phyloP scores from a whole-genome alignment of 1,140 invertebrate genomes.

The Zaprionus gabonicus region DNA sequence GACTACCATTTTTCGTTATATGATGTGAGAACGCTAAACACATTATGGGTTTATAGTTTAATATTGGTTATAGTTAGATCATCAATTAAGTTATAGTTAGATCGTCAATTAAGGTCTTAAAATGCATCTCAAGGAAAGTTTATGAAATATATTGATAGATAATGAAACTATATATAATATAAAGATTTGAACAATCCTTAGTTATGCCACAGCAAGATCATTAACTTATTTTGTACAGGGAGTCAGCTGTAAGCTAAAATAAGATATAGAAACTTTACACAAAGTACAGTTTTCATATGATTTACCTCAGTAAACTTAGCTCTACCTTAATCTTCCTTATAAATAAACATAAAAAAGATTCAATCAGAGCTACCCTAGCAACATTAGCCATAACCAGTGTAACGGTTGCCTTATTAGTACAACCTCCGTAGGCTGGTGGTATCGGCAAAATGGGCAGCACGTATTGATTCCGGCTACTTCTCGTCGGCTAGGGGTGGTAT shows the following conservation, averaged over 20 bases:
- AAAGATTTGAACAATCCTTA: neutral
- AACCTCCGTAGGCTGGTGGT: no score
- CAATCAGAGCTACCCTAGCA: neutral
- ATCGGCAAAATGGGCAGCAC: no score
- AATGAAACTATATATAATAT: neutral
- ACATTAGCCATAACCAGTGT: neutral
- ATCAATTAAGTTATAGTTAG: neutral
- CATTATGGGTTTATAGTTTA: neutral
- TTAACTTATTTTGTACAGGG: neutral
- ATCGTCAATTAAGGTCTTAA: neutral
- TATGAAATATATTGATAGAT: neutral
- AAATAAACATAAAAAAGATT: neutral
- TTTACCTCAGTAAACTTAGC: no score
- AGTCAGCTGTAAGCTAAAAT: no score
- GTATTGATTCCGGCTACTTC: no score
- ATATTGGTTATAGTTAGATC: neutral
- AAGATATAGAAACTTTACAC: neutral
- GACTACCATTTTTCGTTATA: no score
- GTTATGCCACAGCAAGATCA: neutral
- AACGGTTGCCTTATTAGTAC: no score
- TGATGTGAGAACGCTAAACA: neutral
- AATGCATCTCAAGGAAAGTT: neutral
- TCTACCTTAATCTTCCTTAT: neutral
- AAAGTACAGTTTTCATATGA: neutral
- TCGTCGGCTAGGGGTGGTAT: no score